Evolutionary conservation across 2,888 invertebrate genomes (phyloP), one percentile per base, ranked within the genome.

Genomic region (Synergus umbraculus): DNA sequence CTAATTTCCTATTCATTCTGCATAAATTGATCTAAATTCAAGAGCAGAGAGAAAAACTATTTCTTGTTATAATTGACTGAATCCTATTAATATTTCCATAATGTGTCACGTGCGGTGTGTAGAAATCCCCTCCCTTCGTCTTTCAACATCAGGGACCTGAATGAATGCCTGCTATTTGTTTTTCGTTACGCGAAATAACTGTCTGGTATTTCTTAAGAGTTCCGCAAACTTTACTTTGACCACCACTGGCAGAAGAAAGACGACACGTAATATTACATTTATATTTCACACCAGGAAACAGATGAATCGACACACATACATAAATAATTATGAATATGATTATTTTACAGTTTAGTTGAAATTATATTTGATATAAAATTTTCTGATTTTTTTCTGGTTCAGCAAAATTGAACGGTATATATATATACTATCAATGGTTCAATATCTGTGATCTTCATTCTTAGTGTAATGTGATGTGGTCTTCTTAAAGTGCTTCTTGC

Each of bases 101-200:
- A 37, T 41, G 15, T 13, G 15, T 65, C 64, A 41, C 64, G 64
- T 41, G 10, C 13, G 41, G n/a, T 12, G 64, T 65, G n/a, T 8
- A 7, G 5, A 13, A 37, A 1, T 15, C 64, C 41, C 29, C 58
- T 8, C 37, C 37, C 41, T 41, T 65, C 15, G 46, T 22, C 12
- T 41, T 76, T 58, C 66, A 76, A 54, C 10, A 13, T 60, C 13
- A 66, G 49, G 5, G 41, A 41, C 41, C 58, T 77, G 73, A 73
- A 79, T 79, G 73, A 46, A 73, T 73, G 37, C 63, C 64, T 43
- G 58, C 67, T 69, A 65, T 79, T 79, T 79, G 65, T 76, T 77
- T 79, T 73, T 79, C 79, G 64, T 79, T 79, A 79, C 73, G 64
- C 15, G 79, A 73, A 77, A 77, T 65, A 76, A 76, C 64, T 66